These are phyloP conservation scores for Lutraria lutraria DNA, from an alignment of 2,888 invertebrate species.

Conservation along the genomic window DNA sequence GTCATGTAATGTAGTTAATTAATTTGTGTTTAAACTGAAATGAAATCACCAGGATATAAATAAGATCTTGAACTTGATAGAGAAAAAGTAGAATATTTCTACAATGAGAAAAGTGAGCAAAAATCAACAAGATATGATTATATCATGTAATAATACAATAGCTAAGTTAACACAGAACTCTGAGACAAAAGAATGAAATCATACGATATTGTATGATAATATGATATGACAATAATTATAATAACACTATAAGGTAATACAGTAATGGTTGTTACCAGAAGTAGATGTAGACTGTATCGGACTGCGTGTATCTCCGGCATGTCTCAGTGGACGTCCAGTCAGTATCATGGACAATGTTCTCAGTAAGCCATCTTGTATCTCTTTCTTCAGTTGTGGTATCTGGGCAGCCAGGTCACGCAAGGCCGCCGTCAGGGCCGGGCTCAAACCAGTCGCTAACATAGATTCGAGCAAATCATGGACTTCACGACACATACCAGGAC, in stretches of 20 bases:
- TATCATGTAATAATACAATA: no score
- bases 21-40: no score
- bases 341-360: slow-evolving; percentile 96
- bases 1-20: no score
- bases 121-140: no score
- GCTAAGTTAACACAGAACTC: no score
- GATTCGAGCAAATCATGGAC: slow-evolving; percentile 93
- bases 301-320: slow-evolving; percentile 86
- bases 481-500: slow-evolving; percentile 89
- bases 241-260: background rate
- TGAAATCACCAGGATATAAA: no score
- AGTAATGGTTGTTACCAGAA: slow-evolving; percentile 61
- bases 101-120: no score
- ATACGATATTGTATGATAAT: no score
- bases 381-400: slow-evolving; percentile 94
- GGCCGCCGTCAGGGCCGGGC: slow-evolving; percentile 95
- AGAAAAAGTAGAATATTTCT: no score
- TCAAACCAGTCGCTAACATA: slow-evolving; percentile 96
- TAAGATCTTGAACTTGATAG: no score
- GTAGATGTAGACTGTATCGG: slow-evolving; percentile 64
- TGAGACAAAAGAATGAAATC: no score
- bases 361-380: slow-evolving; percentile 95
- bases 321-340: slow-evolving; percentile 94
- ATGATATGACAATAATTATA: background rate
- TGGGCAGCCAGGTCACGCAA: slow-evolving; percentile 95